Evolutionary conservation across 1,140 invertebrate species (phyloP), one percentile per base, ranked within the genome.

Genomic region (Orussus abietinus): DNA sequence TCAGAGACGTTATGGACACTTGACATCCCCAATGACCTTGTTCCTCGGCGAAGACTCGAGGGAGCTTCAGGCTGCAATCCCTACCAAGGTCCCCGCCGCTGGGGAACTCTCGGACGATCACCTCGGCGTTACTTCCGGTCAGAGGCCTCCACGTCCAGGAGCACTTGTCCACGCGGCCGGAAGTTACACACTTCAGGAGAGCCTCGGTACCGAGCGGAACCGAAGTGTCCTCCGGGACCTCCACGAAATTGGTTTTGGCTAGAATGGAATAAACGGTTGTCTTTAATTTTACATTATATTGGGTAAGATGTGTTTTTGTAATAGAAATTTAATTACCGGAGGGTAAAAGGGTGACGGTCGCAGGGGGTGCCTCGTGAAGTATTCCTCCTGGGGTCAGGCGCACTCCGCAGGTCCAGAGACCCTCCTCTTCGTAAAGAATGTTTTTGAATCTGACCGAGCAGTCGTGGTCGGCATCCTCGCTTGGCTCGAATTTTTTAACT

Each of bases 391-490:
- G 51, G 6, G 63, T 59, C 28, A 71, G 49, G 21, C 66, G 51
- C 13, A 73, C 68, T 4, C 68, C 65, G 37, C 72, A 74, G 10
- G 65, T 72, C 72, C 72, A 74, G 3, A 73, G 42, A 2, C 72
- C 72, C 44, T 72, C 69, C 42, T 73, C 66, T 35, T 72, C 68
- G 51, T 71, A 62, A 26, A 71, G 36, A 13, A 73, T 62, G 38
- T 66, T 72, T 36, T 69, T 66, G 43, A 74, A 70, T 28, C 69
- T 53, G 13, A 72, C 60, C 11, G 69, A 72, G 53, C 72, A 74
- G 40, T 74, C 72, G 39, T 72, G 62, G 33, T 72, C 62, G 12
- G 48, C 45, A 32, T 73, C 68, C 33, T 61, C 59, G 47, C 59
- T 64, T 25, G 72, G 66, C 3, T 38, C 33, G 46, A 74, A 72